phyloP scores from a whole-genome alignment of 2,797 vertebrate species.

The Enoplosus armatus region DNA sequence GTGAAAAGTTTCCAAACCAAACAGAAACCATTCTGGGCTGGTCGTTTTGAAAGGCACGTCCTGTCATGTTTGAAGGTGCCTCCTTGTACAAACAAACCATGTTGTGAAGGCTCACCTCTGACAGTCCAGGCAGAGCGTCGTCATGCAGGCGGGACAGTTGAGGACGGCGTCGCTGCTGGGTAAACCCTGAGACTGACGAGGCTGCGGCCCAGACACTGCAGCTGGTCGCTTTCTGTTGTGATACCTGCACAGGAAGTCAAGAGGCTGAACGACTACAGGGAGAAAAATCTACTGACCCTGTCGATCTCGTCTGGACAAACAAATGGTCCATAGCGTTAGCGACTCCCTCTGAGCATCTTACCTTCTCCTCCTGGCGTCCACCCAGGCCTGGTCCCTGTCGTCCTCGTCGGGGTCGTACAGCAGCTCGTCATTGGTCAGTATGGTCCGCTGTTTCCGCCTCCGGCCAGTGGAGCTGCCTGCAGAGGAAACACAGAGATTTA shows the following conservation, averaged over 20 bases:
- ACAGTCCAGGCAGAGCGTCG: slow-evolving; percentile 95
- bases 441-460: slow-evolving; percentile 79
- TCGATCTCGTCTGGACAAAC: neutral
- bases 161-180: slow-evolving; percentile 93
- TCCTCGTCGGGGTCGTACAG: slow-evolving; percentile 96
- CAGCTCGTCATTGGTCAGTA: slow-evolving; percentile 94
- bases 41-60: neutral
- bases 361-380: slow-evolving; percentile 90
- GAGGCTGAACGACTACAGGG: neutral
- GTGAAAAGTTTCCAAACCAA: neutral
- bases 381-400: slow-evolving; percentile 94
- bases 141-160: slow-evolving; percentile 98
- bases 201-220: neutral
- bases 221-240: slow-evolving; percentile 46
- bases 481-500: neutral
- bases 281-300: neutral
- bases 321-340: no score
- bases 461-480: slow-evolving; percentile 78
- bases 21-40: no score
- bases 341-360: slow-evolving; percentile 68
- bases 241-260: slow-evolving; percentile 65
- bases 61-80: neutral
- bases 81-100: neutral
- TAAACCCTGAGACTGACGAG: slow-evolving; percentile 67
- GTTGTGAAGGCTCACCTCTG: slow-evolving; percentile 88